Evolutionary conservation across 1,140 invertebrate species (phyloP).

Genomic region (Nylanderia fulva): DNA sequence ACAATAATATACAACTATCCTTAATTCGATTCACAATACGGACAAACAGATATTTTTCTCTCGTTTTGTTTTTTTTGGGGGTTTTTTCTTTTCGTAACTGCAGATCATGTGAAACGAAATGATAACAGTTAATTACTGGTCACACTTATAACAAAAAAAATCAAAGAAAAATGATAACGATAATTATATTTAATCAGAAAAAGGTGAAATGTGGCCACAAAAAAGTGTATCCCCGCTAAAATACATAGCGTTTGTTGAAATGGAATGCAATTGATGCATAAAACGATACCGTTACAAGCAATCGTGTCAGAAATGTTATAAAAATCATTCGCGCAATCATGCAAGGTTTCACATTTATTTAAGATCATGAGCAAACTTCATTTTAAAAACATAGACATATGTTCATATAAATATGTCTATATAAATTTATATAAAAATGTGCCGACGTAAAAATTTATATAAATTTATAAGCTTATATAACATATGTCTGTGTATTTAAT

Average conservation of each 20-base stretch:
- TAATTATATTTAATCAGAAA: neutral
- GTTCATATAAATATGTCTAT: conserved; percentile 8
- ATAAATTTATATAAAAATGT: conserved; percentile 30
- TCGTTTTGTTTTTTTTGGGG: neutral
- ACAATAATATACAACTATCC: conserved; percentile 41
- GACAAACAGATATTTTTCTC: conserved; percentile 1
- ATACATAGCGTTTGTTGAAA: neutral
- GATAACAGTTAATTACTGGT: neutral
- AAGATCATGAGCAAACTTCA: neutral
- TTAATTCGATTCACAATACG: neutral
- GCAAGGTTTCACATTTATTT: neutral
- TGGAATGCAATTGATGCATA: conserved; percentile 51
- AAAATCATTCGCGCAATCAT: neutral
- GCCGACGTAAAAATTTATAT: conserved; percentile 4
- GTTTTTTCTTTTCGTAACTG: too few relatives aligned
- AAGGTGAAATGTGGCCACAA: neutral
- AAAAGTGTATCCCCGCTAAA: neutral
- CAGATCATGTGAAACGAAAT: neutral
- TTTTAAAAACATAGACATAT: neutral
- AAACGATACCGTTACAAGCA: neutral
- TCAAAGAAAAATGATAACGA: neutral
- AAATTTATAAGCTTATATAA: conserved; percentile 11
- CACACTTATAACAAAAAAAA: neutral
- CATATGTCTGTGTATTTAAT: neutral
- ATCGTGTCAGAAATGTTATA: neutral